These are phyloP conservation scores for Gobiocypris rarus DNA, from an alignment of 2,113 vertebrate genomes.

Conservation along the genomic window DNA sequence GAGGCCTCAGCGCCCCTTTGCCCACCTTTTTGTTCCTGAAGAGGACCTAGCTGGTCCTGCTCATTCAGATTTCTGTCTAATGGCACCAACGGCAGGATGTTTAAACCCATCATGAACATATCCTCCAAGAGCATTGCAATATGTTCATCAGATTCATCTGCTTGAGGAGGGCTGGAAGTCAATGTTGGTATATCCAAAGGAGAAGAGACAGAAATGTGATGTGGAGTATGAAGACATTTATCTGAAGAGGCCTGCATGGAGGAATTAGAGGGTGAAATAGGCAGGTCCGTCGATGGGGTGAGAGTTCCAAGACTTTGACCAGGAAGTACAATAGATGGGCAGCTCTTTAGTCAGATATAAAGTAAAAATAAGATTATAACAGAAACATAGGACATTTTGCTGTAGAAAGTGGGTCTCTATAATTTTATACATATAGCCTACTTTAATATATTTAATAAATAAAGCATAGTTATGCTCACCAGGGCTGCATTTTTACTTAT, in stretches of 20 bases:
- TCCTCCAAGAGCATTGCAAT: conserved; percentile 72
- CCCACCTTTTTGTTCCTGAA: conserved; percentile 8
- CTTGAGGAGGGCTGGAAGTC: neutral
- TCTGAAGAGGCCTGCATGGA: neutral
- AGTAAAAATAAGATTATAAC: neutral
- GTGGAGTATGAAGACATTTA: conserved; percentile 15
- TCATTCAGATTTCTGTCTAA: conserved; percentile 38
- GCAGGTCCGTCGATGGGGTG: neutral
- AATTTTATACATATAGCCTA: neutral
- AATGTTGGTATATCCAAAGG: conserved; percentile 14
- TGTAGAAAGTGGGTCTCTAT: neutral
- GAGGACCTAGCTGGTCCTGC: neutral
- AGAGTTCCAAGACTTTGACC: conserved; percentile 22
- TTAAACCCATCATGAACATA: conserved; percentile 71
- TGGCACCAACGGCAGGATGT: conserved; percentile 64
- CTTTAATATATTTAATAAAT: neutral
- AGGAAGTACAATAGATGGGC: neutral
- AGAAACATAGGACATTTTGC: neutral
- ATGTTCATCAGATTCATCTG: conserved; percentile 69
- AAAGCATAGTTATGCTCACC: too few relatives aligned
- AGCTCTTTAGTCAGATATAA: neutral
- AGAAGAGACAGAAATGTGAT: neutral
- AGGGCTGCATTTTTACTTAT: too few relatives aligned
- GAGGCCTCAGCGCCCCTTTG: neutral
- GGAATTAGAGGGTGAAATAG: neutral